Percentiles rank a stretch among this genome's conserved stretches.
phyloP scores from a whole-genome alignment of 1,140 invertebrate species.

The Tetranychus cinnabarinus region DNA sequence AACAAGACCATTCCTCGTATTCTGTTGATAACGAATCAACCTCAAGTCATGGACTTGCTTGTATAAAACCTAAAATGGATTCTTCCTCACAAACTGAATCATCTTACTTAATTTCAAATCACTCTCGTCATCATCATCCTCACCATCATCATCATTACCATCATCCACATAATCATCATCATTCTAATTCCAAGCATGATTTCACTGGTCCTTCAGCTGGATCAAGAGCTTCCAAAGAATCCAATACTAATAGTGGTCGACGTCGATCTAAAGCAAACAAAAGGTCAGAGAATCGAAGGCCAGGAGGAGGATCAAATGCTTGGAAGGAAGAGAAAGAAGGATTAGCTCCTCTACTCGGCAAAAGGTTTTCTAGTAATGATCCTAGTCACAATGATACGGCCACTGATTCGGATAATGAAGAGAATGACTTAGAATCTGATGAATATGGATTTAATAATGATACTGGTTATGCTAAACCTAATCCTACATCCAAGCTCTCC shows the following conservation, averaged over 20 bases:
- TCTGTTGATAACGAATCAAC: background rate
- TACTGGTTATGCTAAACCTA: too few species aligned
- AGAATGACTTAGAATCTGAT: background rate
- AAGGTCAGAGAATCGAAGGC: background rate
- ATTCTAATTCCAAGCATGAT: background rate
- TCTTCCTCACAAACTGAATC: constrained; percentile 1
- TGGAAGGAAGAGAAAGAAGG: background rate
- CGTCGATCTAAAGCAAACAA: background rate
- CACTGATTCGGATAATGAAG: background rate
- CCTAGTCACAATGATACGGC: background rate
- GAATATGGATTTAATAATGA: background rate
- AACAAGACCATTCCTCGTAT: background rate
- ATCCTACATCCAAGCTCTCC: too few species aligned
- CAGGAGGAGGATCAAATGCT: background rate
- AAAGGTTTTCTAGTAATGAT: background rate
- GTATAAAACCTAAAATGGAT: background rate
- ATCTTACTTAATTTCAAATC: background rate
- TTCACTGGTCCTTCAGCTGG: too few species aligned
- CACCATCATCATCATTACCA: background rate
- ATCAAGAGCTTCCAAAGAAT: background rate
- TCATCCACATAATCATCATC: constrained; percentile 2
- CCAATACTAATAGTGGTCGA: background rate
- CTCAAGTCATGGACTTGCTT: background rate
- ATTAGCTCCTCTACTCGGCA: background rate
- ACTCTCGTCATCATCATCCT: constrained; percentile 1